A percentile compares a stretch with the other conserved stretches of the same genome.
phyloP scores from a whole-genome alignment of 1,140 invertebrate species.

The Eulimnadia texana region DNA sequence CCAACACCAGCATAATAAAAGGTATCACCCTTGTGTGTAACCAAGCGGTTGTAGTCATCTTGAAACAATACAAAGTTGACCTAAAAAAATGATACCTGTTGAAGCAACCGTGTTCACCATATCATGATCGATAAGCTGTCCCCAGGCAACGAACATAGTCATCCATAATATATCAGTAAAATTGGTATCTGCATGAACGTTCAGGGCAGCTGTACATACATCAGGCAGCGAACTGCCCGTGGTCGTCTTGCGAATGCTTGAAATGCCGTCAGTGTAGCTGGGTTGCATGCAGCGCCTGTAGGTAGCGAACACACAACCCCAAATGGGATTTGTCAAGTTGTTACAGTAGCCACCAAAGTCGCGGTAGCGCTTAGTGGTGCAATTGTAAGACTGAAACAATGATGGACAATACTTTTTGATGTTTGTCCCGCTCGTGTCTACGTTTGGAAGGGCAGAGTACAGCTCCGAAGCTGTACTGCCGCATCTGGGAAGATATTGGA shows the following conservation, averaged over 20 bases:
- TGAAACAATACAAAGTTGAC: neutral
- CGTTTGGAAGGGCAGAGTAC: neutral
- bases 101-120: slow-evolving; percentile 36
- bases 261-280: neutral
- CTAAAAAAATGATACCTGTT: slow-evolving; percentile 25
- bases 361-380: slow-evolving; percentile 18
- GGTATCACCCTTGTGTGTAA: no score
- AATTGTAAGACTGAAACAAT: slow-evolving; percentile 5
- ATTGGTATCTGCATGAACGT: slow-evolving; percentile 32
- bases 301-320: slow-evolving; percentile 14
- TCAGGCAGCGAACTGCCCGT: slow-evolving; percentile 26
- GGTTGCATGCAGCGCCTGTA: neutral
- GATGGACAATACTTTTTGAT: neutral
- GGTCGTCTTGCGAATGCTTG: neutral
- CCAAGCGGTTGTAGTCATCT: no score
- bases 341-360: slow-evolving; percentile 20
- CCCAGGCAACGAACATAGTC: slow-evolving; percentile 35
- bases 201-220: slow-evolving; percentile 30
- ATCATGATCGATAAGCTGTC: slow-evolving; percentile 39
- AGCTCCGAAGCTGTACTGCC: neutral
- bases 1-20: no score
- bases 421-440: neutral
- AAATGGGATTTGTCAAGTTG: slow-evolving; percentile 19
- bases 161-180: slow-evolving; percentile 32
- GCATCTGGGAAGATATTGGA: no score